Evolutionary conservation across 1,140 invertebrate species (phyloP).

Genomic region (Teleopsis dalmanni): DNA sequence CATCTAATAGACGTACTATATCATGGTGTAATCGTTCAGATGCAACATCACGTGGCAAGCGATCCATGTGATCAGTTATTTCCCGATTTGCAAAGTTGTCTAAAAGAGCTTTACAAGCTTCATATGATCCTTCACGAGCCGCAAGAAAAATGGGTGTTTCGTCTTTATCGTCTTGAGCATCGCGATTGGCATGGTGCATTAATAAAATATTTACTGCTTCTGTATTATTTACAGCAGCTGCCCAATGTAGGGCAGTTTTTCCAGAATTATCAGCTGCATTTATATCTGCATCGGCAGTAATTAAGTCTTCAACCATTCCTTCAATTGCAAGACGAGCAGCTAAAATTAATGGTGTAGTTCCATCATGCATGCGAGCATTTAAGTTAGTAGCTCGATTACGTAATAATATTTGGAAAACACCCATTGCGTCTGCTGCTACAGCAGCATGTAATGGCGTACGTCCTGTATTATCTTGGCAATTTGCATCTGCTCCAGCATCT

Average conservation of each 20-base stretch:
- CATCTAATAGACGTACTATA: constrained; percentile 84
- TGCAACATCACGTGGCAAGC: constrained; percentile 85
- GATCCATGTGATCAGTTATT: constrained; percentile 97
- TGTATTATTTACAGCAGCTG: constrained; percentile 90
- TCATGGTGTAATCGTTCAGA: constrained; percentile 85
- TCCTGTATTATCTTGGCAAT: constrained; percentile 89
- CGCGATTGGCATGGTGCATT: constrained; percentile 85
- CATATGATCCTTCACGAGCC: constrained; percentile 86
- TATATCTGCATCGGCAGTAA: constrained; percentile 90
- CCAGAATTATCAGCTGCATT: constrained; percentile 91
- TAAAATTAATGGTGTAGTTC: constrained; percentile 89
- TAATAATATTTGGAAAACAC: constrained; percentile 90
- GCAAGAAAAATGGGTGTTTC: constrained; percentile 93
- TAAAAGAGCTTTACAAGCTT: constrained; percentile 82
- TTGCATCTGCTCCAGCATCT: constrained; percentile 91
- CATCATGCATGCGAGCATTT: constrained; percentile 90
- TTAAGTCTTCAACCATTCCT: constrained; percentile 92
- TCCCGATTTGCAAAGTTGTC: constrained; percentile 91
- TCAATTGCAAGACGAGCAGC: constrained; percentile 85
- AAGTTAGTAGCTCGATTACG: constrained; percentile 88
- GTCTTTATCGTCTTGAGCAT: constrained; percentile 94
- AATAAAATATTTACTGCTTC: constrained; percentile 89
- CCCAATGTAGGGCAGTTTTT: constrained; percentile 95
- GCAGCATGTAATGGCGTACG: constrained; percentile 89
- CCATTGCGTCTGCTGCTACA: constrained; percentile 91